These are phyloP conservation scores for Eristalis arbustorum DNA, from an alignment of 2,888 invertebrate species.

Conservation along the genomic window DNA sequence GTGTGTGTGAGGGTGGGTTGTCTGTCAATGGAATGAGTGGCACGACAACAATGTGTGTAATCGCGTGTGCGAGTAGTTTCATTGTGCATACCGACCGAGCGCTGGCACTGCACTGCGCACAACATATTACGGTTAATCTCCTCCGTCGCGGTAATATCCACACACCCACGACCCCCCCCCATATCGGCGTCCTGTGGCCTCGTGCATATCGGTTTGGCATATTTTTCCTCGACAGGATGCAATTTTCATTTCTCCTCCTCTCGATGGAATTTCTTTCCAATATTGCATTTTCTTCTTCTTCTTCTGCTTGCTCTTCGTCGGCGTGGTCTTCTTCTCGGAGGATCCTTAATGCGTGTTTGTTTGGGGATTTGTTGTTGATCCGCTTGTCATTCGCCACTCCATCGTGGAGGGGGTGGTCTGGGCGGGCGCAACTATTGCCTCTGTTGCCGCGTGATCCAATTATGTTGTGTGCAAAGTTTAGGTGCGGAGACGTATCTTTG, in stretches of 20 bases:
- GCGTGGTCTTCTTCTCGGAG: neutral
- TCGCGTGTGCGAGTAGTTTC: conserved; percentile 9
- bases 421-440: neutral
- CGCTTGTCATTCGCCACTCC: conserved; percentile 41
- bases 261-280: conserved; percentile 10
- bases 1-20: neutral
- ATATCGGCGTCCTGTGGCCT: neutral
- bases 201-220: conserved; percentile 24
- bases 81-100: conserved; percentile 14
- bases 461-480: neutral
- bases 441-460: neutral
- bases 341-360: conserved; percentile 50
- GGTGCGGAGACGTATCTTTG: neutral
- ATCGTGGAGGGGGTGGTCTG: neutral
- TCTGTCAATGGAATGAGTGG: neutral
- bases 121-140: conserved; percentile 53
- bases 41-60: conserved; percentile 35
- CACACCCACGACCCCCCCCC: neutral
- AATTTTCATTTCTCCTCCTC: neutral
- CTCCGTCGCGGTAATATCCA: conserved; percentile 1
- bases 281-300: conserved; percentile 41
- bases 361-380: conserved; percentile 53
- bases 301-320: conserved; percentile 18
- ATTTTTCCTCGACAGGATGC: conserved; percentile 52
- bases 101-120: conserved; percentile 36